A percentile compares a stretch with the other conserved stretches of the same genome.
Conservation (phyloP, 2,797 vertebrate genomes). For the Xyrichtys novacula region DNA sequence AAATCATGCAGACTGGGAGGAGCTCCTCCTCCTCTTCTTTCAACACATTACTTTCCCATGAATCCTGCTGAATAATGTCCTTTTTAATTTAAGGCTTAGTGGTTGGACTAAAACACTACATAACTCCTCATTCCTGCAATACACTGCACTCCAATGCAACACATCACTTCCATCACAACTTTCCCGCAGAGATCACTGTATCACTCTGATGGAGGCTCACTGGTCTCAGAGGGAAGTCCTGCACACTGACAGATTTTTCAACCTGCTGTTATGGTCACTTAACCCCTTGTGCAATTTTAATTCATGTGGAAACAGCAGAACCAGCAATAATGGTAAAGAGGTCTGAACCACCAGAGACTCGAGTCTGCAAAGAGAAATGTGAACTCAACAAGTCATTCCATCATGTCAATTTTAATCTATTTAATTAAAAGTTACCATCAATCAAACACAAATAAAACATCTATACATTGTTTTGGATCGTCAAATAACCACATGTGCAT, state of each 20-base stretch:
- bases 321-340: neutral
- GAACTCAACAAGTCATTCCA: conserved; percentile 20
- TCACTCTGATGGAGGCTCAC: conserved; percentile 3
- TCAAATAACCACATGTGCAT: neutral
- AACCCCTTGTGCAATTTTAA: neutral
- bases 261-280: too few relatives aligned
- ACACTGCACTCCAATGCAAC: neutral
- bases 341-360: neutral
- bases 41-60: conserved; percentile 60
- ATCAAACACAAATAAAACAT: too few relatives aligned
- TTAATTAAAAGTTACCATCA: neutral
- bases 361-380: conserved; percentile 17
- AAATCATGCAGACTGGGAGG: conserved; percentile 62
- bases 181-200: conserved; percentile 12
- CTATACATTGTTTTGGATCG: neutral
- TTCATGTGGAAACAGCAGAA: neutral
- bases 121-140: neutral
- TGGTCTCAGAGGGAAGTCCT: neutral
- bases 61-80: conserved; percentile 57
- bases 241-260: neutral
- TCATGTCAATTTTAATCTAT: neutral
- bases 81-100: conserved; percentile 28
- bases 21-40: conserved; percentile 51
- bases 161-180: conserved; percentile 10
- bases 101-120: neutral